Conservation (phyloP, 2,797 vertebrate genomes). For the Mus spretus region DNA sequence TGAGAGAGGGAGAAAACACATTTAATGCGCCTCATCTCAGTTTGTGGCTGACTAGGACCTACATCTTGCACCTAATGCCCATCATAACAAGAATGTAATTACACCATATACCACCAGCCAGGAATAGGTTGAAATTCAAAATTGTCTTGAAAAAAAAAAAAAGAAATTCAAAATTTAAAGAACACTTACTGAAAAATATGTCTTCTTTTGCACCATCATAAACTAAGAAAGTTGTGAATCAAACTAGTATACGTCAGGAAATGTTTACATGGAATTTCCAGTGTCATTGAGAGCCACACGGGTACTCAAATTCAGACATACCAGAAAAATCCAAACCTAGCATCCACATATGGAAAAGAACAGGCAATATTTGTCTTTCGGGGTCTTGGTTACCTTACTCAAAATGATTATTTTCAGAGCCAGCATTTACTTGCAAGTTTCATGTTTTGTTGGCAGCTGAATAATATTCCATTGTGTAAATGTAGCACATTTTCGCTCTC, state of each 20-base stretch:
- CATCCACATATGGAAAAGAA: neutral
- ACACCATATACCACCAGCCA: neutral
- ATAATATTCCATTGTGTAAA: neutral
- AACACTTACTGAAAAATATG: neutral
- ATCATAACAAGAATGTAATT: neutral
- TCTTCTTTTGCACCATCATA: neutral
- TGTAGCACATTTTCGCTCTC: neutral
- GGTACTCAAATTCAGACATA: neutral
- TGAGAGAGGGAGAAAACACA: neutral
- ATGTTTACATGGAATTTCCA: neutral
- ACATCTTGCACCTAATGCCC: neutral
- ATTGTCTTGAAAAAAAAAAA: neutral
- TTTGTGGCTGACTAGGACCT: neutral
- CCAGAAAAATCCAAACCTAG: neutral
- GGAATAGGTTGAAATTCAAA: neutral
- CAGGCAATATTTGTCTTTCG: neutral
- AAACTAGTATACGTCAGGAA: neutral
- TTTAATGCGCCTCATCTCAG: neutral
- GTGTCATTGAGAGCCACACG: neutral
- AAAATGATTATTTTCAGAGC: neutral
- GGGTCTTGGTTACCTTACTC: neutral
- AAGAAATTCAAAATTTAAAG: neutral
- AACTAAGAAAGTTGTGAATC: neutral
- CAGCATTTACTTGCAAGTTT: neutral
- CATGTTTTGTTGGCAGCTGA: neutral